A percentile compares a stretch with the other conserved stretches of the same genome.
Conservation (phyloP, 2,113 vertebrate species). For the Ibidorhyncha struthersii region DNA sequence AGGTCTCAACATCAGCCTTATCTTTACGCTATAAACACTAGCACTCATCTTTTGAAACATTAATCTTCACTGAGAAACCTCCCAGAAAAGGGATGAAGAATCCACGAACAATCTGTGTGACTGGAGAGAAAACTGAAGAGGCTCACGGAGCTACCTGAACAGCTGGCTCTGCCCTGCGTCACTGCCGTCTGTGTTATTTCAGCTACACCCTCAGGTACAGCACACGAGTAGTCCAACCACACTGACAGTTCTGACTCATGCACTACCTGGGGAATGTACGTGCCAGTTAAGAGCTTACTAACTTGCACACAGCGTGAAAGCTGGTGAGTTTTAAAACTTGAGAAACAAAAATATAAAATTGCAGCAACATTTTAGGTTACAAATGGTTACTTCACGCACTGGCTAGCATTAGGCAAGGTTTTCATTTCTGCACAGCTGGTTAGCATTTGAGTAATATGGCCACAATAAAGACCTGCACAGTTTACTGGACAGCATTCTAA, state of each 20-base stretch:
- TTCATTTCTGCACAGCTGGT: background rate
- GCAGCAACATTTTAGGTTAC: background rate
- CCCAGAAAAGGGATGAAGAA: background rate
- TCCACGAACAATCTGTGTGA: background rate
- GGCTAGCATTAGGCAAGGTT: rapidly evolving
- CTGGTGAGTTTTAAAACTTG: background rate
- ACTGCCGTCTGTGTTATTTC: background rate
- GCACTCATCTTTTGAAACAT: background rate
- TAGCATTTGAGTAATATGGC: background rate
- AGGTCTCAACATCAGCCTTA: background rate
- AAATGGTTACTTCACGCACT: background rate
- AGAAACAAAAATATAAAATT: background rate
- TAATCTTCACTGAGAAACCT: background rate
- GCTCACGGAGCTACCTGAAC: rapidly evolving
- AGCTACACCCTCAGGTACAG: background rate
- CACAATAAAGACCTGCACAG: background rate
- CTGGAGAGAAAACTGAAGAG: background rate
- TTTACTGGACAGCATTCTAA: rapidly evolving
- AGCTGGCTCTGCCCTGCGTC: background rate
- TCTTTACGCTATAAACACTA: background rate
- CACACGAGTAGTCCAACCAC: rapidly evolving
- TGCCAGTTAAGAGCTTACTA: background rate
- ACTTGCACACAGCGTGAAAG: background rate
- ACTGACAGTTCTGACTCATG: background rate
- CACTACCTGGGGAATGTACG: rapidly evolving